phyloP scores from a whole-genome alignment of 2,797 vertebrate genomes.

The Karalla daura region DNA sequence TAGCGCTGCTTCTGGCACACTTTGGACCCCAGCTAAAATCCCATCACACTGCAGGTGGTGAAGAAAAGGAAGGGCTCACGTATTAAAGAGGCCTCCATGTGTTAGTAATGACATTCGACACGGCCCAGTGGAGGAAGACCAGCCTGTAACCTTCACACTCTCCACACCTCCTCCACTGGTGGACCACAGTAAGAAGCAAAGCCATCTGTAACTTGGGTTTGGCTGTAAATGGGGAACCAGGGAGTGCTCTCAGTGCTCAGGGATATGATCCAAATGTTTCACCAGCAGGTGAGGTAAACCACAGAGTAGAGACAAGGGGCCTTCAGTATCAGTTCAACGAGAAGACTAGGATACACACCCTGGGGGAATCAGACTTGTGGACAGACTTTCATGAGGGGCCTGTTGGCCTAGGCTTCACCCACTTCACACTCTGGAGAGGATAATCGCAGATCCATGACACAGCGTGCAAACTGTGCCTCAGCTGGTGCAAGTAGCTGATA shows the following conservation, averaged over 20 bases:
- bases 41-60: slow-evolving; percentile 73
- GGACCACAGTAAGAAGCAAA: slow-evolving; percentile 54
- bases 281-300: slow-evolving; percentile 71
- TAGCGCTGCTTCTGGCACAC: slow-evolving; percentile 74
- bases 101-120: slow-evolving; percentile 70
- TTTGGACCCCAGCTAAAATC: slow-evolving; percentile 59
- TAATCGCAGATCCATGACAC: slow-evolving; percentile 63
- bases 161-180: slow-evolving; percentile 35
- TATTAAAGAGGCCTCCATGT: slow-evolving; percentile 64
- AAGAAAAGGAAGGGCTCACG: slow-evolving; percentile 51
- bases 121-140: slow-evolving; percentile 55
- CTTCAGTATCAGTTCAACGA: slow-evolving; percentile 42
- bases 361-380: slow-evolving; percentile 38
- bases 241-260: slow-evolving; percentile 41
- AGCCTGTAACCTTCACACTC: slow-evolving; percentile 55
- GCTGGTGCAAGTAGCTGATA: slow-evolving; percentile 73
- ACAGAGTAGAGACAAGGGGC: slow-evolving; percentile 39
- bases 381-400: slow-evolving; percentile 43
- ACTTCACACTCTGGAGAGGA: slow-evolving; percentile 60
- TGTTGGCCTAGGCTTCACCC: slow-evolving; percentile 48
- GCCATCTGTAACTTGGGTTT: slow-evolving; percentile 70
- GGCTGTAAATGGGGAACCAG: slow-evolving; percentile 37
- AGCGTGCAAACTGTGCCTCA: slow-evolving; percentile 72
- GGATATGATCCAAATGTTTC: slow-evolving; percentile 64
- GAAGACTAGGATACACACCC: slow-evolving; percentile 47